Percentiles rank a stretch among this genome's conserved stretches.
phyloP scores from a whole-genome alignment of 2,113 vertebrate species.

The Nothobranchius furzeri region DNA sequence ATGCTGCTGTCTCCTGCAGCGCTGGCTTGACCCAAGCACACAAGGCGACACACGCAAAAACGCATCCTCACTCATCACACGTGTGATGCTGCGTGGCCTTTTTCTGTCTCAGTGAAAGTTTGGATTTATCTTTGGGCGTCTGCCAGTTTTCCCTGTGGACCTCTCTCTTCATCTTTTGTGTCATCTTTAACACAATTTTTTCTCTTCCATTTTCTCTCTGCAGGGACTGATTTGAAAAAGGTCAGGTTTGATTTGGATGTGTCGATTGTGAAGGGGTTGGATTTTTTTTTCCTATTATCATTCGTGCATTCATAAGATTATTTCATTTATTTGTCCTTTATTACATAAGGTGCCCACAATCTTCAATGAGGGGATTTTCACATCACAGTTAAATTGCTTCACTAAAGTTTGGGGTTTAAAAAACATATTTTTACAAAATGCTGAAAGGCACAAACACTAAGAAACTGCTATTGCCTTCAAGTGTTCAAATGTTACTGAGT shows the following conservation, averaged over 20 bases:
- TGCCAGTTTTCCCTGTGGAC: conserved; percentile 38
- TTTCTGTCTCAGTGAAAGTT: conserved; percentile 29
- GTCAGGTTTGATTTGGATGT: conserved; percentile 24
- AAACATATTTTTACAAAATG: neutral
- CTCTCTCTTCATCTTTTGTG: conserved; percentile 27
- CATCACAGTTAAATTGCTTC: neutral
- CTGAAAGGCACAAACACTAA: neutral
- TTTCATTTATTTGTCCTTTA: neutral
- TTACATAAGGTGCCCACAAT: neutral
- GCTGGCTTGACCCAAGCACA: conserved; percentile 12
- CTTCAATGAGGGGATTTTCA: neutral
- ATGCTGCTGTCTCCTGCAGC: conserved; percentile 68
- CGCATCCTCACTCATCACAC: conserved; percentile 10
- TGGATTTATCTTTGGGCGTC: conserved; percentile 43
- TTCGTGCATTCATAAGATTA: neutral
- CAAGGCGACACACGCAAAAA: conserved; percentile 30
- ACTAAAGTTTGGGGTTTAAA: neutral
- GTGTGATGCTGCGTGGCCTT: conserved; percentile 35
- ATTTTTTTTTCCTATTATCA: neutral
- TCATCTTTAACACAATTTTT: conserved; percentile 20
- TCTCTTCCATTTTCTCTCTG: conserved; percentile 7
- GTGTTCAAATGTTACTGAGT: too few relatives aligned
- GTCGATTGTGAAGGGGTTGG: neutral
- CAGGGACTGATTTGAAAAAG: conserved; percentile 28
- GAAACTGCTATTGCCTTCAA: neutral